Evolutionary conservation across 2,797 vertebrate genomes (phyloP).

Genomic region (Octomys mimax): DNA sequence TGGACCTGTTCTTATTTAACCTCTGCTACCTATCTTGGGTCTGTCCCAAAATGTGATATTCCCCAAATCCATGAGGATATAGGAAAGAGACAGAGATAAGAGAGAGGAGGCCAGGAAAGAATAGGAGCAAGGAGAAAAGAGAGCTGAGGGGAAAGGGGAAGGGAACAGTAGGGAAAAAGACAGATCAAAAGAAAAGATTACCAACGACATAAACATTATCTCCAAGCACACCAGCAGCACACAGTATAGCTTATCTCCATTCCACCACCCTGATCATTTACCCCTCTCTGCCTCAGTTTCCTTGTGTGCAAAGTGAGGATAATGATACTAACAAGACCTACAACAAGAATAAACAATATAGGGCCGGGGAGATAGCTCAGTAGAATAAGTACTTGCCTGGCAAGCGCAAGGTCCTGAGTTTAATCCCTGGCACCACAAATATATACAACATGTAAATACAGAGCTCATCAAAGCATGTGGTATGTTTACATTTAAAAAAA

Average conservation of each 20-base stretch:
- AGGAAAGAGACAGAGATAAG: not conserved
- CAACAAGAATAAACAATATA: not conserved
- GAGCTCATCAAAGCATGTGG: not conserved
- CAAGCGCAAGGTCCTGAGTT: too few species aligned
- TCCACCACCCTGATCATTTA: constrained; percentile 8
- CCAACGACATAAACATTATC: not conserved
- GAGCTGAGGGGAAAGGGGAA: not conserved
- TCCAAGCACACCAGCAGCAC: constrained; percentile 11
- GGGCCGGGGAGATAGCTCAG: too few species aligned
- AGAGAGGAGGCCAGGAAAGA: not conserved
- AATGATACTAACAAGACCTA: not conserved
- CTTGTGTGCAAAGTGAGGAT: constrained; percentile 31
- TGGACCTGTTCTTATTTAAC: constrained; percentile 47
- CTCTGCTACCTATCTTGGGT: not conserved
- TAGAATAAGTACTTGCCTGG: too few species aligned
- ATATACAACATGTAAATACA: not conserved
- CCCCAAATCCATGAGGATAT: not conserved
- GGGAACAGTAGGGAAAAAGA: not conserved
- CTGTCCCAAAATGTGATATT: constrained; percentile 38
- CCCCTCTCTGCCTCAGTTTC: not conserved
- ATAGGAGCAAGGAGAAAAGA: not conserved
- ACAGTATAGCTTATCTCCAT: not conserved
- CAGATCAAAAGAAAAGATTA: not conserved
- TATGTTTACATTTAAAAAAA: not conserved
- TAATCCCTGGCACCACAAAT: too few species aligned